Evolutionary conservation across 2,113 vertebrate genomes (phyloP).

Genomic region (Illadopsis cleaveri): DNA sequence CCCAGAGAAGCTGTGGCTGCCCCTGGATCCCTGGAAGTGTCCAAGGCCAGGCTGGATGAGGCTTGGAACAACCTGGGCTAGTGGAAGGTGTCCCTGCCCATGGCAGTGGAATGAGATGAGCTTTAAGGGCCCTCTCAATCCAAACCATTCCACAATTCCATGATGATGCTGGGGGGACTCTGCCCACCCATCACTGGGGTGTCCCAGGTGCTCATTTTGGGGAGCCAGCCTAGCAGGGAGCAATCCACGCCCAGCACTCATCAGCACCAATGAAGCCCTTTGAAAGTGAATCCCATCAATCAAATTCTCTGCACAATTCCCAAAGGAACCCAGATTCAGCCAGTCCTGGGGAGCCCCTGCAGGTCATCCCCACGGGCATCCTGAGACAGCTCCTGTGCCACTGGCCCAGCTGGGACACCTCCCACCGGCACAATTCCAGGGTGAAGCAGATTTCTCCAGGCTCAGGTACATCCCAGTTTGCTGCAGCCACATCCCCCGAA

Average conservation of each 20-base stretch:
- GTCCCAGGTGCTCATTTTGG: background rate
- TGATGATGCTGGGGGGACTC: background rate
- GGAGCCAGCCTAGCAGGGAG: background rate
- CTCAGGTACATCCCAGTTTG: fast-evolving
- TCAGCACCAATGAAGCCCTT: background rate
- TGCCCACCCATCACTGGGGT: background rate
- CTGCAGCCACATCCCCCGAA: background rate
- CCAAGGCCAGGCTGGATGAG: background rate
- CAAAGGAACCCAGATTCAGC: background rate
- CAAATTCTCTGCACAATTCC: background rate
- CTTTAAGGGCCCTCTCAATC: background rate
- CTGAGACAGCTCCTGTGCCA: fast-evolving
- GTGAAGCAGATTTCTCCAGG: fast-evolving
- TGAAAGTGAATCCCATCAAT: background rate
- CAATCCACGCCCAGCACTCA: background rate
- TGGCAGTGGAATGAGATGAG: background rate
- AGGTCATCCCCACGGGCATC: background rate
- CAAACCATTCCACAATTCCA: background rate
- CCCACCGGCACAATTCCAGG: fast-evolving
- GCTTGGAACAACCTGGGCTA: fast-evolving
- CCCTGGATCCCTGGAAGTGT: background rate
- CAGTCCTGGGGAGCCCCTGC: background rate
- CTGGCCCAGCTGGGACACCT: fast-evolving
- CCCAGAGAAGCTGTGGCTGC: background rate
- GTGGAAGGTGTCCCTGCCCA: background rate